phyloP scores from a whole-genome alignment of 2,888 invertebrate genomes.

The Mesorhabditis spiculigera region DNA sequence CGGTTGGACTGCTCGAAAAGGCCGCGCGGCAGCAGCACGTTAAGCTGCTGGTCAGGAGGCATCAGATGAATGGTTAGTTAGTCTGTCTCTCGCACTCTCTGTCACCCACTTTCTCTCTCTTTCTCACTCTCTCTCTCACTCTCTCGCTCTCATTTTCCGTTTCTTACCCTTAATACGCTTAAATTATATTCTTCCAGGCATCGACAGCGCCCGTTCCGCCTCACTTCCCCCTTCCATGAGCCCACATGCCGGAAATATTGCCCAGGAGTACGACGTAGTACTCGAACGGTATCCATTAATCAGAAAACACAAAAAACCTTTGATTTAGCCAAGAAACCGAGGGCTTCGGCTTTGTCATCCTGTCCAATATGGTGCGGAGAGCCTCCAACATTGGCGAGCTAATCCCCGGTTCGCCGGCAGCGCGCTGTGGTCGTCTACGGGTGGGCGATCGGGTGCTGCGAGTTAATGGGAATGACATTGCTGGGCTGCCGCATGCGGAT shows the following conservation, averaged over 20 bases:
- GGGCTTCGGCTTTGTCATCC: conserved; percentile 97
- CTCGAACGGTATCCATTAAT: conserved; percentile 59
- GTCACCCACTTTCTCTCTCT: neutral
- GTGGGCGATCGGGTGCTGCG: conserved; percentile 93
- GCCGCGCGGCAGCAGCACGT: conserved; percentile 85
- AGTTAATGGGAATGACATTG: conserved; percentile 86
- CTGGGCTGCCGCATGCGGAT: conserved; percentile 87
- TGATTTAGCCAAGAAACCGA: conserved; percentile 74
- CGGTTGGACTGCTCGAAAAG: conserved; percentile 84
- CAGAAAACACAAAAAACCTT: neutral
- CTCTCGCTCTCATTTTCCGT: neutral
- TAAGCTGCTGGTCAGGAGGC: conserved; percentile 73
- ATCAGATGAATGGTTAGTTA: conserved; percentile 15
- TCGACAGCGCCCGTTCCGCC: neutral
- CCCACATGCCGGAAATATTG: neutral
- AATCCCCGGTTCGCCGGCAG: conserved; percentile 90
- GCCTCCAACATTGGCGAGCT: conserved; percentile 84
- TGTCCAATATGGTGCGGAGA: conserved; percentile 85
- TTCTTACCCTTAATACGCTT: too few relatives aligned
- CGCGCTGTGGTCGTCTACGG: conserved; percentile 65
- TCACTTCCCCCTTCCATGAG: neutral
- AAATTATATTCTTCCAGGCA: neutral
- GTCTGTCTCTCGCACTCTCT: conserved; percentile 10
- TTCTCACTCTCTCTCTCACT: too few relatives aligned
- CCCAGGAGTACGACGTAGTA: conserved; percentile 27